Base-by-base conservation (phyloP, 2,888 invertebrate species). In the Lumbricus terrestris region DNA sequence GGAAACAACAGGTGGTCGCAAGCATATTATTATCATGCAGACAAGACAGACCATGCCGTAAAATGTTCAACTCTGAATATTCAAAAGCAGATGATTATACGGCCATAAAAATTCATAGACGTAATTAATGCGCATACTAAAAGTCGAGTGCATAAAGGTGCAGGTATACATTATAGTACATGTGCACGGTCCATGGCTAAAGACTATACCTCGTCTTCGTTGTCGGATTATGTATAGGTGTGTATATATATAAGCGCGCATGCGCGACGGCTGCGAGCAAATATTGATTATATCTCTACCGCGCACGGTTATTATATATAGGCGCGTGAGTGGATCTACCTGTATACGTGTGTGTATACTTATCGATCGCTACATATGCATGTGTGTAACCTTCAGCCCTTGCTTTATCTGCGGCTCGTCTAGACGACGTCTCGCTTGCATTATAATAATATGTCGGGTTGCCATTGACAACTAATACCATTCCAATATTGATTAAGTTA, bases 301-400 rank as follows among this genome's bases (percentile, higher is more conserved):
- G 8, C n/a, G 69, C n/a, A n/a, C 69, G 69, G 69, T 69, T 69
- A n/a, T n/a, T n/a, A n/a, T n/a, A 69, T 69, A 69, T 11, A 69
- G 69, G 69, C n/a, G n/a, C 69, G 29, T 69, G 69, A 69, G 69
- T n/a, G 69, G n/a, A n/a, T 69, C 29, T 69, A 69, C 69, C 69
- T 69, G 69, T 8, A 18, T 47, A 69, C 11, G 11, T 69, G n/a
- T n/a, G 29, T 69, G 69, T 8, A 18, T 47, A 69, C 11, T 8
- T 69, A 69, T 69, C 69, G 69, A 69, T 69, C n/a, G 69, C 69
- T 69, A 69, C n/a, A n/a, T n/a, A n/a, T n/a, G n/a, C n/a, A n/a
- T n/a, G n/a, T n/a, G n/a, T 69, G 69, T 69, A 69, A 69, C 69
- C 69, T 69, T 69, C 69, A 47, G 69, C 69, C 69, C n/a, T 69